phyloP scores from a whole-genome alignment of 1,140 invertebrate species.

The Trachymyrmex septentrionalis region DNA sequence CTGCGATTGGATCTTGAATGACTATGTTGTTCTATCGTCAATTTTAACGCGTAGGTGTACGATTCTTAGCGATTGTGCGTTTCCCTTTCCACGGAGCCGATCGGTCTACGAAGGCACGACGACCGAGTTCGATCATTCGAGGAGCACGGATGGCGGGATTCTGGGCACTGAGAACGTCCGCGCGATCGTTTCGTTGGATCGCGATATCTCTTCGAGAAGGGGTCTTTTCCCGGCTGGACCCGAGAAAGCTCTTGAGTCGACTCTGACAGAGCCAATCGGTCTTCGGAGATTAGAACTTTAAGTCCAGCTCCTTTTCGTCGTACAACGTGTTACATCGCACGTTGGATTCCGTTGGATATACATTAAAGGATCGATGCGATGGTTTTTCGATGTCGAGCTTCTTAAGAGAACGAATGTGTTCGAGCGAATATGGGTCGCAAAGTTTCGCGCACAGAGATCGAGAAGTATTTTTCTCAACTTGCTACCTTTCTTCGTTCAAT shows the following conservation, averaged over 20 bases:
- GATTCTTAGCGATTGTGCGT: neutral
- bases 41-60: conserved; percentile 23
- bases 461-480: neutral
- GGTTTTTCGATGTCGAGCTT: conserved; percentile 11
- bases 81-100: neutral
- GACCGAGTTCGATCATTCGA: conserved; percentile 14
- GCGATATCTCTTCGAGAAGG: conserved; percentile 31
- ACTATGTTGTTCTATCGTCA: neutral
- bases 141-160: conserved; percentile 2
- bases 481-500: neutral
- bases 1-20: conserved; percentile 29
- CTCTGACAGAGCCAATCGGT: conserved; percentile 32
- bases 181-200: conserved; percentile 30
- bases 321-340: conserved; percentile 7
- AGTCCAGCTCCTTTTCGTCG: neutral
- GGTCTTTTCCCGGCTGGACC: conserved; percentile 6
- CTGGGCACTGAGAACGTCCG: conserved; percentile 10
- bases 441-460: conserved; percentile 7
- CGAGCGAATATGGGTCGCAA: conserved; percentile 12
- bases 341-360: conserved; percentile 2
- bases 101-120: neutral
- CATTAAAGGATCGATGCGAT: conserved; percentile 6
- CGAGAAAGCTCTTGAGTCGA: conserved; percentile 41
- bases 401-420: neutral
- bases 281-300: conserved; percentile 46